Percentiles rank a stretch among this genome's conserved stretches.
Evolutionary conservation across 2,113 vertebrate species (phyloP).

Genomic region (Sinocyclocheilus grahami): DNA sequence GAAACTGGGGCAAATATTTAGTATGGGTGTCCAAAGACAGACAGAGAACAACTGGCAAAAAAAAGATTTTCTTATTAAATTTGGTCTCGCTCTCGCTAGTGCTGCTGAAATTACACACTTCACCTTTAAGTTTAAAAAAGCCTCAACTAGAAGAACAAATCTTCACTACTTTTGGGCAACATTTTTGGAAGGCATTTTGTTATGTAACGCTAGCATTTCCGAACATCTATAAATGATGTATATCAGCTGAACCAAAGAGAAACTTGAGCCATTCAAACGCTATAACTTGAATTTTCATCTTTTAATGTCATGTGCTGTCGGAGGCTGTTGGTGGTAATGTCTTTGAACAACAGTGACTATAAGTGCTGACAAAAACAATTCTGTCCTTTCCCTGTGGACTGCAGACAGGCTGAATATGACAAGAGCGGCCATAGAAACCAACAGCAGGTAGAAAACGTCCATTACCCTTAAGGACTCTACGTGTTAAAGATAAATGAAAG

Average conservation of each 20-base stretch:
- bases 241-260: neutral
- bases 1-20: neutral
- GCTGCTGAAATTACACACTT: neutral
- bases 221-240: neutral
- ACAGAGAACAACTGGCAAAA: neutral
- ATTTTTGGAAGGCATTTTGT: neutral
- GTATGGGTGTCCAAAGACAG: neutral
- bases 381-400: conserved; percentile 57
- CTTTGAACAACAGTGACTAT: conserved; percentile 40
- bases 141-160: neutral
- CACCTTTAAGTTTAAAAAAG: neutral
- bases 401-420: conserved; percentile 45
- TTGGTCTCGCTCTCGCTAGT: neutral
- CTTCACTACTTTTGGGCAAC: neutral
- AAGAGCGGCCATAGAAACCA: conserved; percentile 45
- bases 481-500: conserved; percentile 84
- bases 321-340: conserved; percentile 22
- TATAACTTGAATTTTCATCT: neutral
- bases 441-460: conserved; percentile 57
- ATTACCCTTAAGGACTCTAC: conserved; percentile 86
- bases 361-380: conserved; percentile 47
- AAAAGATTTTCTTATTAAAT: neutral
- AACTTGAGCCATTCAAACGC: neutral
- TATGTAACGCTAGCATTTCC: neutral
- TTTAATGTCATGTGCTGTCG: conserved; percentile 25